A percentile compares a stretch with the other conserved stretches of the same genome.
phyloP scores from a whole-genome alignment of 2,797 vertebrate species.

The Toxotes lorentzi region DNA sequence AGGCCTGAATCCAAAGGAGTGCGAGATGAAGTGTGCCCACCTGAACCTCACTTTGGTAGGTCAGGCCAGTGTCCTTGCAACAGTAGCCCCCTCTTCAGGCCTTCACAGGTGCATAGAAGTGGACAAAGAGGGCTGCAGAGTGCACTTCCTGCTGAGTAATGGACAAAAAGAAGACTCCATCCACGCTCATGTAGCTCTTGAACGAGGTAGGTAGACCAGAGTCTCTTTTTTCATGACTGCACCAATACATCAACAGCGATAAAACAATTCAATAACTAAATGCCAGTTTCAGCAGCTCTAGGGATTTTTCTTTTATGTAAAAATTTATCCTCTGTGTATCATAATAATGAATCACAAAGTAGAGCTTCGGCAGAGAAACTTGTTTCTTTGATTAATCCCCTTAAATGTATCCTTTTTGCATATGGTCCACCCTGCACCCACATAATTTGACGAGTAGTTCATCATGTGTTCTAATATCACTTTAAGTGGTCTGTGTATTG shows the following conservation, averaged over 20 bases:
- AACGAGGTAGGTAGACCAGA: not conserved
- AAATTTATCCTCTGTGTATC: conserved; percentile 1
- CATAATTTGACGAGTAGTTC: not conserved
- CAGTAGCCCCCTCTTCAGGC: conserved; percentile 1
- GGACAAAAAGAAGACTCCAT: conserved; percentile 16
- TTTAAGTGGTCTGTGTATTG: conserved; percentile 1
- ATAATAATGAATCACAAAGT: conserved; percentile 6
- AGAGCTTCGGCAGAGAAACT: not conserved
- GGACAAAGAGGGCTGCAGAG: conserved; percentile 32
- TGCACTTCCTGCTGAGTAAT: conserved; percentile 33
- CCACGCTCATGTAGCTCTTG: not conserved
- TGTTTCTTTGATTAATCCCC: conserved; percentile 1
- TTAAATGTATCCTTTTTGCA: not conserved
- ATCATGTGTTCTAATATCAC: not conserved
- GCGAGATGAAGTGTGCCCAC: conserved; percentile 11
- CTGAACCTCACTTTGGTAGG: conserved; percentile 39
- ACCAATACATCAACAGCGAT: not conserved
- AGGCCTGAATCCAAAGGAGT: conserved; percentile 26
- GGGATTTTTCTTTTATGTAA: conserved; percentile 3
- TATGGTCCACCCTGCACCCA: not conserved
- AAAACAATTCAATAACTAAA: not conserved
- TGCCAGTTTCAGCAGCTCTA: not conserved
- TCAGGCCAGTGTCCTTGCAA: conserved; percentile 43
- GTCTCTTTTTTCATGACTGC: not conserved
- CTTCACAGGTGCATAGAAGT: conserved; percentile 41